A percentile compares a stretch with the other conserved stretches of the same genome.
Evolutionary conservation across 1,140 invertebrate genomes (phyloP).

Genomic region (Nasonia vitripennis): DNA sequence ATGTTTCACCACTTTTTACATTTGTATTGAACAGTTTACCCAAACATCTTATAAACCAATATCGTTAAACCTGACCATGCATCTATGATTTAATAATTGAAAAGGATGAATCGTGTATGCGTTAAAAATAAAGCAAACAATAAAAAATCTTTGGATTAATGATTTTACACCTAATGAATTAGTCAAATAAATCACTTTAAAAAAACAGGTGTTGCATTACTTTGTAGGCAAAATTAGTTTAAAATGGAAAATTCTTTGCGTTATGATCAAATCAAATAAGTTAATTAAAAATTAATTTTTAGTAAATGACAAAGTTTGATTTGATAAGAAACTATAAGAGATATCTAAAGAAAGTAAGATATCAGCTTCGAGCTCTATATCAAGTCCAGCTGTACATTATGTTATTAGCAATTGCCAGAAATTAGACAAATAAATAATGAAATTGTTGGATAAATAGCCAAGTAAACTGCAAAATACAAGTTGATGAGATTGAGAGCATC

Average conservation of each 20-base stretch:
- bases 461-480: not conserved
- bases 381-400: too few relatives aligned
- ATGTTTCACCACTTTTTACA: conserved; percentile 12
- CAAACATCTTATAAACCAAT: conserved; percentile 12
- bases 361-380: too few relatives aligned
- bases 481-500: not conserved
- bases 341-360: too few relatives aligned
- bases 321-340: too few relatives aligned
- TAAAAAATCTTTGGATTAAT: not conserved
- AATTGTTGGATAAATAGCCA: not conserved
- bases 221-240: too few relatives aligned
- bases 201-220: too few relatives aligned
- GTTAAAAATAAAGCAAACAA: too few relatives aligned
- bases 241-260: too few relatives aligned
- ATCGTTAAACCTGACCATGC: conserved; percentile 3
- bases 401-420: not conserved
- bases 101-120: too few relatives aligned
- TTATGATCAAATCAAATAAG: too few relatives aligned
- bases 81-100: not conserved
- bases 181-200: not conserved
- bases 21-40: conserved; percentile 37
- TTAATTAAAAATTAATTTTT: too few relatives aligned
- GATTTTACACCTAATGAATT: not conserved
- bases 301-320: too few relatives aligned
- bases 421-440: not conserved